A percentile compares a stretch with the other conserved stretches of the same genome.
Conservation (phyloP, 2,888 invertebrate genomes). For the Troglohyphantes excavatus region DNA sequence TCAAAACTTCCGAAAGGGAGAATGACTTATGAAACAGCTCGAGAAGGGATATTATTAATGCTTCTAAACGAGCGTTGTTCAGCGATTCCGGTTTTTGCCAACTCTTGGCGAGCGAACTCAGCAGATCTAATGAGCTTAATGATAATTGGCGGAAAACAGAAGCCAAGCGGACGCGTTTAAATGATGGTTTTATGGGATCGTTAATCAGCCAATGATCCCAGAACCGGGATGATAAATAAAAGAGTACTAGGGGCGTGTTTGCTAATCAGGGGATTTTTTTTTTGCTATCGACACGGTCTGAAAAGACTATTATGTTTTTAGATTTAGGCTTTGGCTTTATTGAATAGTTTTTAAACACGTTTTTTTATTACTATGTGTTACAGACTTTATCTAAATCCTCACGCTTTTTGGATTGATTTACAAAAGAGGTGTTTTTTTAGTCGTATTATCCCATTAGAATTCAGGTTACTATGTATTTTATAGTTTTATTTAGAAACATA, state of each 20-base stretch:
- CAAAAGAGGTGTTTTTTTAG: no score
- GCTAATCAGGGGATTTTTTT: constrained; percentile 22
- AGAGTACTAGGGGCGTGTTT: constrained; percentile 14
- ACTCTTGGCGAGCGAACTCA: constrained; percentile 23
- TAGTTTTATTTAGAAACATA: no score
- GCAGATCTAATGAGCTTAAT: constrained; percentile 58
- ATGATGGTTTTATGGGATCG: constrained; percentile 57
- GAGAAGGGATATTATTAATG: constrained; percentile 51
- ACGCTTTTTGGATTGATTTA: no score
- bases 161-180: constrained; percentile 51
- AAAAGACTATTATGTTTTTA: constrained; percentile 8
- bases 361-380: no score
- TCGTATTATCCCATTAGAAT: no score
- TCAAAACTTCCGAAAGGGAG: constrained; percentile 52
- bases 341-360: not conserved
- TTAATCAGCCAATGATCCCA: constrained; percentile 62
- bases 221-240: constrained; percentile 27
- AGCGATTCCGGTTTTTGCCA: constrained; percentile 60
- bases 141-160: constrained; percentile 68
- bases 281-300: no score
- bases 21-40: constrained; percentile 57
- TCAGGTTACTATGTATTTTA: no score
- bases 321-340: not conserved
- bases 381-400: no score
- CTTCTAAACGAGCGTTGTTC: constrained; percentile 55